Conservation (phyloP, 2,113 vertebrate genomes). For the Psilopogon haemacephalus region DNA sequence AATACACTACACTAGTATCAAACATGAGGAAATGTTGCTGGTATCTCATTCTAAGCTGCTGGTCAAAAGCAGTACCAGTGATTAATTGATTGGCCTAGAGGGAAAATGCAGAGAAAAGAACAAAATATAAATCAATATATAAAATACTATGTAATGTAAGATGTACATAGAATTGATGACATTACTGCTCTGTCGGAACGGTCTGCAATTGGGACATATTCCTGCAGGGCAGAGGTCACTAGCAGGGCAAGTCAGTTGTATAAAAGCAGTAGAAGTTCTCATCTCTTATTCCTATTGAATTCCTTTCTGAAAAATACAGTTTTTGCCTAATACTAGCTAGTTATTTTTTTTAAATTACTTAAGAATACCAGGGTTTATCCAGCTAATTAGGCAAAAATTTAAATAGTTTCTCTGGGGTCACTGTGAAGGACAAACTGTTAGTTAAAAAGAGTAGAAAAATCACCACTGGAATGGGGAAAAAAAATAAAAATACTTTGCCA, state of each 20-base stretch:
- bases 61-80: slow-evolving; percentile 22
- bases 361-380: not conserved
- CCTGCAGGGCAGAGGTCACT: slow-evolving; percentile 36
- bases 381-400: slow-evolving; percentile 21
- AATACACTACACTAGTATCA: not conserved
- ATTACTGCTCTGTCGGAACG: slow-evolving; percentile 12
- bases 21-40: not conserved
- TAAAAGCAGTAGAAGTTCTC: not conserved
- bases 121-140: slow-evolving; percentile 56
- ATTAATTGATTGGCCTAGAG: slow-evolving; percentile 61
- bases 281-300: not conserved
- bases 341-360: not conserved
- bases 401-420: not conserved
- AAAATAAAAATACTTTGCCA: not conserved
- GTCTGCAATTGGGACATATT: slow-evolving; percentile 17
- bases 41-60: slow-evolving; percentile 28
- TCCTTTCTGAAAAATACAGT: slow-evolving; percentile 8
- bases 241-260: slow-evolving; percentile 30
- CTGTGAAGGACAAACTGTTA: not conserved
- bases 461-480: not conserved
- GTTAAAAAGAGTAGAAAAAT: not conserved
- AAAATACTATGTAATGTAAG: slow-evolving; percentile 33
- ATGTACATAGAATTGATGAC: slow-evolving; percentile 35
- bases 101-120: slow-evolving; percentile 38
- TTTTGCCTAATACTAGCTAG: not conserved